Percentiles rank a stretch among this genome's conserved stretches.
These are phyloP conservation scores for Sarcophaga caerulescens DNA, from an alignment of 2,888 invertebrate genomes.

Conservation along the genomic window DNA sequence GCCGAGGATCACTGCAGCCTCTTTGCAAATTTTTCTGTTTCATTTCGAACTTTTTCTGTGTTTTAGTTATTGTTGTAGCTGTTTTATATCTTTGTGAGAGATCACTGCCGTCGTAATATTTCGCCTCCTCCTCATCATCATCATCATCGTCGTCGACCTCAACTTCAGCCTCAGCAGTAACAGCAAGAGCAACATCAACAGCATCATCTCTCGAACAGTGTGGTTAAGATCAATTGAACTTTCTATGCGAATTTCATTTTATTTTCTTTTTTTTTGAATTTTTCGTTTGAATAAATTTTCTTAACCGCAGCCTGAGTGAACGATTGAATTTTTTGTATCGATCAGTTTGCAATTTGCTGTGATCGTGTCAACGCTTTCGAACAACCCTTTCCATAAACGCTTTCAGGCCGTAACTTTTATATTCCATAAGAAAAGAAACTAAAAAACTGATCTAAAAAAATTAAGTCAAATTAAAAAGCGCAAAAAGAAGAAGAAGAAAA, in stretches of 20 bases:
- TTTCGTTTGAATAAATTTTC: conserved; percentile 36
- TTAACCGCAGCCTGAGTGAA: conserved; percentile 54
- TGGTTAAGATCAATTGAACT: conserved; percentile 66
- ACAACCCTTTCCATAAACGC: conserved; percentile 18
- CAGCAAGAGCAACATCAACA: conserved; percentile 18
- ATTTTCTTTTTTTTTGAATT: conserved; percentile 32
- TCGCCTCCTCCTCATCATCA: conserved; percentile 43
- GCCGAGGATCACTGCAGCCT: conserved; percentile 54
- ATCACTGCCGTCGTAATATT: conserved; percentile 30
- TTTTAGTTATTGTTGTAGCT: not conserved
- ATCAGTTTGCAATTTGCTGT: conserved; percentile 69
- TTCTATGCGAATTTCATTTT: conserved; percentile 62
- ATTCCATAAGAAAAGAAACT: not conserved
- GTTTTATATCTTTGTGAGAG: conserved; percentile 27
- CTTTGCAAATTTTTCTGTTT: not conserved
- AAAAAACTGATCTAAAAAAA: not conserved
- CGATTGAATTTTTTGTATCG: conserved; percentile 63
- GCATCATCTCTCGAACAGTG: conserved; percentile 46
- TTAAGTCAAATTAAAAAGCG: not conserved
- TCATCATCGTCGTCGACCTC: not conserved
- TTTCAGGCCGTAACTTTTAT: not conserved
- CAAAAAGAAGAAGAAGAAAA: conserved; percentile 4
- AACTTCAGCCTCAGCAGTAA: not conserved
- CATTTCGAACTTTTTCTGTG: conserved; percentile 16
- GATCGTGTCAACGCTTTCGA: conserved; percentile 61